Base-by-base conservation (phyloP, 1,140 invertebrate genomes). In the Goniozus legneri region DNA sequence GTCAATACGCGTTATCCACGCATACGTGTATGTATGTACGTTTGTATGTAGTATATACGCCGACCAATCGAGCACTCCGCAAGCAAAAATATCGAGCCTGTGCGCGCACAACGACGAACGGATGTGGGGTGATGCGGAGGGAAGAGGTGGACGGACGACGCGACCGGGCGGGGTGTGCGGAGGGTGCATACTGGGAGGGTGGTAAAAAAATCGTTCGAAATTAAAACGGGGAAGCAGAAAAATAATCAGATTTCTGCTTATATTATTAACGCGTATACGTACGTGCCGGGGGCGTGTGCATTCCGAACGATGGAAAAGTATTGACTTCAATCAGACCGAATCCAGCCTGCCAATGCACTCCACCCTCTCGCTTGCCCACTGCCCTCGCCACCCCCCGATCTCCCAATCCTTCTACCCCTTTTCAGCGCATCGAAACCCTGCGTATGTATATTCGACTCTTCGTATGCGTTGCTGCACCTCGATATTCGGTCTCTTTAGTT, bases 201-300 rank as follows among this genome's bases (percentile, higher is more conserved):
- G 41, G 22, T 41, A 40, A 46, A 63, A 60, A 59, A 63, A 59
- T 59, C 56, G 65, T 62, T 71, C 54, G 60, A 69, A 71, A 72
- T 74, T 71, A 74, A 74, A 74, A 72, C 61, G 58, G 64, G 52
- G 58, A 57, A 63, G 62, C 60, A 67, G 64, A 71, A 72, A 73
- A 74, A 74, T 72, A 72, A 74, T 74, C 66, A 71, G 69, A 72
- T 72, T 71, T 71, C 58, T 62, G 58, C 66, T 64, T 72, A 68
- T 69, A 72, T 72, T 71, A 74, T 71, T 71, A 71, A 70, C 60
- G 68, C 60, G 63, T 59, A 58, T 47, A 52, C 45, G 51, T 47
- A 44, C 49, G 44, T 32, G 34, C 18, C 32, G 13, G n/a, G 16
- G 12, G 36, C 33, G 59, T 52, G 52, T 49, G 47, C 47, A 30